These are phyloP conservation scores for Ophioninae sp. DNA, from an alignment of 2,888 invertebrate species.

Conservation along the genomic window DNA sequence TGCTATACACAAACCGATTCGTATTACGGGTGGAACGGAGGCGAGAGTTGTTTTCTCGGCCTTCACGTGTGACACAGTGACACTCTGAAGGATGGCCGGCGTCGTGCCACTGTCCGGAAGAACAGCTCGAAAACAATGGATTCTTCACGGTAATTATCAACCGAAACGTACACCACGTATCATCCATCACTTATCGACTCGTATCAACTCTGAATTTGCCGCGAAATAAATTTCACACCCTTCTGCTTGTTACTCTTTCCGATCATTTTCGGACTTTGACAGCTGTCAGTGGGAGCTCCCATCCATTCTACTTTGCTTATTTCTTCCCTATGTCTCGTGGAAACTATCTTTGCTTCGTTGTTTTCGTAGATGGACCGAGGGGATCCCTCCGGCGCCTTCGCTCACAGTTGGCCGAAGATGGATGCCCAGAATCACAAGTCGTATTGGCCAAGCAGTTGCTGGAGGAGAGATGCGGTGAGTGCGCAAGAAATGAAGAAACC, in stretches of 20 bases:
- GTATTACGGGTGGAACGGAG: constrained; percentile 1
- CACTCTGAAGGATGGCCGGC: constrained; percentile 81
- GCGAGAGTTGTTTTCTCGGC: constrained; percentile 45
- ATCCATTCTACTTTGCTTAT: not conserved
- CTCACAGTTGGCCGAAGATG: constrained; percentile 91
- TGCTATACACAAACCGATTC: not conserved
- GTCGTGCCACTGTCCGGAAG: constrained; percentile 83
- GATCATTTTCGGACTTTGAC: constrained; percentile 31
- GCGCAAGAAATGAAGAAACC: not conserved
- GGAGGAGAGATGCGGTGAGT: constrained; percentile 89
- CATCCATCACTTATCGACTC: not conserved
- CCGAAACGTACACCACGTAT: not conserved
- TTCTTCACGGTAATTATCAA: constrained; percentile 85
- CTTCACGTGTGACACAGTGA: constrained; percentile 3
- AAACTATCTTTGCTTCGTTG: not conserved
- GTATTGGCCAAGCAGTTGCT: constrained; percentile 92
- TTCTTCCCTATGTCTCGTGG: not conserved
- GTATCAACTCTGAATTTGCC: not conserved
- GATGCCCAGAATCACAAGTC: constrained; percentile 94
- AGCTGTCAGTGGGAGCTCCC: constrained; percentile 46
- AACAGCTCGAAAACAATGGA: constrained; percentile 89
- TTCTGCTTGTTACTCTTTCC: constrained; percentile 1
- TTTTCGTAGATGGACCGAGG: constrained; percentile 85
- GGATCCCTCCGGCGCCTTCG: constrained; percentile 85
- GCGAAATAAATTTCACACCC: not conserved